A percentile compares a stretch with the other conserved stretches of the same genome.
Evolutionary conservation across 2,888 invertebrate genomes (phyloP).

Genomic region (Ephialtes manifestator): DNA sequence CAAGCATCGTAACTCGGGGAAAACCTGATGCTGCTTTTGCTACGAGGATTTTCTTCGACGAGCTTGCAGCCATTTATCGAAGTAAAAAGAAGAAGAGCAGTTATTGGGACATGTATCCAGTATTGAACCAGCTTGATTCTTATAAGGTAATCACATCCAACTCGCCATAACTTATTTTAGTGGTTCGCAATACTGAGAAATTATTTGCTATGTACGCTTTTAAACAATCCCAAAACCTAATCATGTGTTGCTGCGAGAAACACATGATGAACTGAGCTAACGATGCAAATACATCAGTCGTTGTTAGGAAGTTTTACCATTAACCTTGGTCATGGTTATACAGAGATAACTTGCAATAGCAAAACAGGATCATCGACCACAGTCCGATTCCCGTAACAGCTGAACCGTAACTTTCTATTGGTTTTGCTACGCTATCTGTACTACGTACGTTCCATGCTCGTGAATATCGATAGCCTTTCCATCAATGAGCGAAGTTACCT

Average conservation of each 20-base stretch:
- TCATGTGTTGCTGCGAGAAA: too few species aligned
- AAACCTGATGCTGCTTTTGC: conserved; percentile 39
- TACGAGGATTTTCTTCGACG: conserved; percentile 28
- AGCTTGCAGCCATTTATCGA: conserved; percentile 18
- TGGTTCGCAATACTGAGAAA: too few species aligned
- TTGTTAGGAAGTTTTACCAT: background rate
- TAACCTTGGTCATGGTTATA: background rate
- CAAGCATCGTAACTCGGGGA: conserved; percentile 33
- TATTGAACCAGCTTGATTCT: background rate
- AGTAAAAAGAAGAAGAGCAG: conserved; percentile 27
- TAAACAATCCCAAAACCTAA: too few species aligned
- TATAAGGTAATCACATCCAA: background rate
- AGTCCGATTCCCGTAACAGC: conserved; percentile 10
- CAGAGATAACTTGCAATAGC: background rate
- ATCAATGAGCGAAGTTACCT: conserved; percentile 35
- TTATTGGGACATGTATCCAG: background rate
- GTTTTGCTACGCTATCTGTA: background rate
- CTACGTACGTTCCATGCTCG: conserved; percentile 8
- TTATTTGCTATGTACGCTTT: too few species aligned
- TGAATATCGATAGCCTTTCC: conserved; percentile 40
- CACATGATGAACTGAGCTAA: background rate
- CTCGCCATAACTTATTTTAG: background rate
- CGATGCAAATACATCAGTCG: background rate
- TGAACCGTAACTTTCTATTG: conserved; percentile 18
- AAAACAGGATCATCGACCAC: conserved; percentile 30